phyloP scores from a whole-genome alignment of 1,140 invertebrate species.

The Anoplolepis gracilipes region DNA sequence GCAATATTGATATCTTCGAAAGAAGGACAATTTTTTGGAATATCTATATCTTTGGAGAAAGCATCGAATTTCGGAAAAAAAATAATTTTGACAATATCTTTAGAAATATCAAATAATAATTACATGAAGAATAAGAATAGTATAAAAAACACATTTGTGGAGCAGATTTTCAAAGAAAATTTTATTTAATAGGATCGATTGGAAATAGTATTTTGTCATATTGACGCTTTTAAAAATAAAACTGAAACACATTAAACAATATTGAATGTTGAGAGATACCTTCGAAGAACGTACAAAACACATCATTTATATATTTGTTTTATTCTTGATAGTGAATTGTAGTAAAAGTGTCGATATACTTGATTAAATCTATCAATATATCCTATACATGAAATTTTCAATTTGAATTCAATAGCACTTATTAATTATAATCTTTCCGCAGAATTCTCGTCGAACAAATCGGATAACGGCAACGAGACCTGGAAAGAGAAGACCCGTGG shows the following conservation, averaged over 20 bases:
- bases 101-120: background rate
- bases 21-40: background rate
- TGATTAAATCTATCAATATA: background rate
- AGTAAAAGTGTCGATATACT: background rate
- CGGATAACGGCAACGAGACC: conserved; percentile 69
- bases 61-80: background rate
- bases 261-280: conserved; percentile 5
- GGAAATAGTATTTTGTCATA: too few species aligned
- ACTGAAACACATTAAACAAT: background rate
- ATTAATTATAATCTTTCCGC: conserved; percentile 65
- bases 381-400: background rate
- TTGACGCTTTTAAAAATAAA: background rate
- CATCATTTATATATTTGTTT: background rate
- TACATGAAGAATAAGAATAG: background rate
- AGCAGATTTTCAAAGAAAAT: background rate
- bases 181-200: too few species aligned
- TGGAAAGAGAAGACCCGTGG: conserved; percentile 78
- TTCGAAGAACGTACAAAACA: background rate
- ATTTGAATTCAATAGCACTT: background rate
- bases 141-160: background rate
- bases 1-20: background rate
- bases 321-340: conserved; percentile 5
- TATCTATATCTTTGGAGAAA: conserved; percentile 7
- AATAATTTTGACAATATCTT: background rate
- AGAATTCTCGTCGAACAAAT: conserved; percentile 76